Base-by-base conservation (phyloP, 2,888 invertebrate species). In the Tachina lurida region DNA sequence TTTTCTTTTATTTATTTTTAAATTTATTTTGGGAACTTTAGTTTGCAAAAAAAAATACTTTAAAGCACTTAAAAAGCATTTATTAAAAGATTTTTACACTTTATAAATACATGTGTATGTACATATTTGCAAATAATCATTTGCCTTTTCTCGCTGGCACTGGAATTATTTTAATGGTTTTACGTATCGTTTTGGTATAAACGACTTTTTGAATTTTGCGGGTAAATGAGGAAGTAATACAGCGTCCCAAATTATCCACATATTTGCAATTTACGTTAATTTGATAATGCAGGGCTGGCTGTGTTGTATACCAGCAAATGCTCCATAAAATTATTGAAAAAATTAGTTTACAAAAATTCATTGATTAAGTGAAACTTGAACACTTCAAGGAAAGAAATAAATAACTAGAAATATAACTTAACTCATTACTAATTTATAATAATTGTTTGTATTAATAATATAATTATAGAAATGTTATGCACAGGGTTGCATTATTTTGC, bases 41-140 rank as follows among this genome's bases (percentile, higher is more conserved):
- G 31, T 31, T 47, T 47, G 5, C 15, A 31, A 8, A 67, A 52
- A 52, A 41, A 19, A 63, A 71, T 5, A 45, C 22, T 12, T 76
- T 19, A 60, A 45, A 63, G 49, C 15, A 67, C 63, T 75, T 49
- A 43, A 77, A 65, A 54, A 52, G 39, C 45, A 78, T 84, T 75
- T 70, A 79, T 68, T 73, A 31, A 39, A 63, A 41, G 71, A 75
- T 71, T 76, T 80, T 58, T 58, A 71, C 84, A 79, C 79, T 65
- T 19, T 76, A 56, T 15, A 73, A 22, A 8, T n/a, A 43, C 8
- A 1, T 8, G n/a, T 39, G 49, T 47, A 47, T n/a, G n/a, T n/a
- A n/a, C n/a, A n/a, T n/a, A n/a, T 45, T 76, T 45, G 8, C 31
- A 52, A 63, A 10, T 19, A 67, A 10, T 56, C 22, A 75, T 75